Conservation (phyloP, 2,888 invertebrate genomes). For the Villa cingulata region DNA sequence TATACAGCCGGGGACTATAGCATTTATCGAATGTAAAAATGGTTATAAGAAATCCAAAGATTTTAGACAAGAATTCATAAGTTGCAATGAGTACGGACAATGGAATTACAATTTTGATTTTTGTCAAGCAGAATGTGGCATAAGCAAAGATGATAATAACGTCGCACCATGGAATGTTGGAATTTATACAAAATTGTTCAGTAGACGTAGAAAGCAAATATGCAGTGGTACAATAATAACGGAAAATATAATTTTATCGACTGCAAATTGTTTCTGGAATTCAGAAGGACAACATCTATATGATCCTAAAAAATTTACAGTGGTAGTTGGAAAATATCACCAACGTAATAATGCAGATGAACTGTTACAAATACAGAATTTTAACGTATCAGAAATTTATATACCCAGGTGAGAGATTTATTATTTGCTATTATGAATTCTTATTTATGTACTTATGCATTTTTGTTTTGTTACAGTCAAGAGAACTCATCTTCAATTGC, state of each 20-base stretch:
- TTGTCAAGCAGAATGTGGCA: slow-evolving; percentile 11
- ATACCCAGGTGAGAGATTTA: too few relatives aligned
- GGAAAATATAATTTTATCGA: slow-evolving; percentile 8
- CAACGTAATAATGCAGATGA: too few relatives aligned
- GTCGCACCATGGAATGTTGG: slow-evolving; percentile 18
- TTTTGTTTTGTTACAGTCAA: too few relatives aligned
- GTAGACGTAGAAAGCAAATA: slow-evolving; percentile 5
- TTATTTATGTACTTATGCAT: too few relatives aligned
- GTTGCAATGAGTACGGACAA: slow-evolving; percentile 8
- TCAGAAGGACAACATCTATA: neutral
- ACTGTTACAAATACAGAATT: too few relatives aligned
- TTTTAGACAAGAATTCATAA: slow-evolving; percentile 1
- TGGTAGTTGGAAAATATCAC: neutral
- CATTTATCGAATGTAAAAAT: neutral
- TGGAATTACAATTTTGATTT: slow-evolving; percentile 9
- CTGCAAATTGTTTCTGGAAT: neutral
- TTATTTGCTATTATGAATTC: too few relatives aligned
- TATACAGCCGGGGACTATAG: neutral
- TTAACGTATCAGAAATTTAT: too few relatives aligned
- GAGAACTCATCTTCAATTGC: too few relatives aligned
- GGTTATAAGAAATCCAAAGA: slow-evolving; percentile 7
- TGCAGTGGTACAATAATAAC: slow-evolving; percentile 18
- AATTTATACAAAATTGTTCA: slow-evolving; percentile 6
- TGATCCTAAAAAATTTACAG: neutral
- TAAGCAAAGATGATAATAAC: neutral